A percentile compares a stretch with the other conserved stretches of the same genome.
Evolutionary conservation across 1,140 invertebrate species (phyloP).

Genomic region (Aphidius ervi): DNA sequence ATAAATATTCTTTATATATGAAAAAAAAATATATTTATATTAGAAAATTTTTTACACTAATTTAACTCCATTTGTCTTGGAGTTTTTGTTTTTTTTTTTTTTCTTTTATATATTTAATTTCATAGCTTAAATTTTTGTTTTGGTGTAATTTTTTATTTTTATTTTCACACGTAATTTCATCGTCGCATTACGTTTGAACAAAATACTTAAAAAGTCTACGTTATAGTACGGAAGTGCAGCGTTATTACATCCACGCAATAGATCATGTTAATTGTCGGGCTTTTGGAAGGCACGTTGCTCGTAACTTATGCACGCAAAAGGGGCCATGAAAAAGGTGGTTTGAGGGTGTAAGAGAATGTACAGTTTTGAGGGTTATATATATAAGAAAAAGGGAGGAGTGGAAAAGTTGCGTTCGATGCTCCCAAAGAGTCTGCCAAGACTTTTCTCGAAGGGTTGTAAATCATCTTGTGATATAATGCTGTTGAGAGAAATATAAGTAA

Average conservation of each 20-base stretch:
- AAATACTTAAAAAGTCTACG: no score
- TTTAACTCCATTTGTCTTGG: no score
- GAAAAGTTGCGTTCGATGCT: conserved; percentile 9
- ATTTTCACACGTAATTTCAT: no score
- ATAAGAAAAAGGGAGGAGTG: background rate
- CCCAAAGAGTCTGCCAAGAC: conserved; percentile 5
- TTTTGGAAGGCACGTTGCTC: conserved; percentile 40
- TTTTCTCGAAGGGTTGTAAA: background rate
- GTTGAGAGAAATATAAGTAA: background rate
- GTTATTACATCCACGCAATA: conserved; percentile 47
- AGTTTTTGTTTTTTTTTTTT: no score
- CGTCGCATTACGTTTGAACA: no score
- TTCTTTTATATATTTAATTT: no score
- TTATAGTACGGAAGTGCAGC: conserved; percentile 30
- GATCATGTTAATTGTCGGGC: conserved; percentile 47
- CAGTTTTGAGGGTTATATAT: background rate
- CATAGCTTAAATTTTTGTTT: no score
- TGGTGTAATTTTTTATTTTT: no score
- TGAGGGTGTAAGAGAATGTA: background rate
- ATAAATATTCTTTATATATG: background rate
- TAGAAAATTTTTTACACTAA: no score
- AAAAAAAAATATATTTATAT: no score
- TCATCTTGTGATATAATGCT: background rate
- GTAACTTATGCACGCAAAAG: conserved; percentile 38
- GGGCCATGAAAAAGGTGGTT: conserved; percentile 3